These are phyloP conservation scores for Nebria salina DNA, from an alignment of 2,888 invertebrate genomes.

Conservation along the genomic window DNA sequence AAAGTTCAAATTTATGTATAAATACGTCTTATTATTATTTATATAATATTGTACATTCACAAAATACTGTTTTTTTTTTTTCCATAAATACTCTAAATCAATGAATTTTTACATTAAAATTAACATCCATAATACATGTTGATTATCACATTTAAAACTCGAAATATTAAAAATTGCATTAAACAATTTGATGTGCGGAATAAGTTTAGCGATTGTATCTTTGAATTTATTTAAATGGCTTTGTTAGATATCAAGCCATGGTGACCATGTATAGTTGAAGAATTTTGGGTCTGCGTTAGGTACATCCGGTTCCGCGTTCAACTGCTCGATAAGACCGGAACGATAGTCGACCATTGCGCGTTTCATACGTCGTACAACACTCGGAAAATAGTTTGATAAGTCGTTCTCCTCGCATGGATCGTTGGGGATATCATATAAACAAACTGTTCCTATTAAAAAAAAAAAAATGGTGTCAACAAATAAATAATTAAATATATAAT, in stretches of 20 bases:
- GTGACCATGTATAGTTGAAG: slow-evolving; percentile 78
- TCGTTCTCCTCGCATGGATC: slow-evolving; percentile 86
- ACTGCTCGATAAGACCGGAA: slow-evolving; percentile 66
- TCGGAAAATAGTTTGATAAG: slow-evolving; percentile 66
- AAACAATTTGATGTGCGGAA: not conserved
- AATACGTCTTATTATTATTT: not conserved
- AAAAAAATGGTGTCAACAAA: not conserved
- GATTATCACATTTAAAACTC: not conserved
- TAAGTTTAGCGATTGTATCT: not conserved
- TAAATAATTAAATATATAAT: not conserved
- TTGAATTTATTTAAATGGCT: not conserved
- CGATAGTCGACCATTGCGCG: slow-evolving; percentile 65
- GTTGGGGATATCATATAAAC: slow-evolving; percentile 77
- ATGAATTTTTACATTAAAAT: not conserved
- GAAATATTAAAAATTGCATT: not conserved
- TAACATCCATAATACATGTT: not conserved
- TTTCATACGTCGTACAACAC: slow-evolving; percentile 65
- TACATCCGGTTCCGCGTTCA: slow-evolving; percentile 66
- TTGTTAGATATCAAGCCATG: slow-evolving; percentile 65
- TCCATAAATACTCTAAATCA: not conserved
- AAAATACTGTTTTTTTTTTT: not conserved
- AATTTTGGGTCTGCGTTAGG: slow-evolving; percentile 73
- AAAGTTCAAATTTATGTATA: not conserved
- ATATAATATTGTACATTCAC: not conserved
- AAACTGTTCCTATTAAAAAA: slow-evolving; percentile 67